Conservation (phyloP, 2,888 invertebrate species). For the Dicyrtomina minuta region DNA sequence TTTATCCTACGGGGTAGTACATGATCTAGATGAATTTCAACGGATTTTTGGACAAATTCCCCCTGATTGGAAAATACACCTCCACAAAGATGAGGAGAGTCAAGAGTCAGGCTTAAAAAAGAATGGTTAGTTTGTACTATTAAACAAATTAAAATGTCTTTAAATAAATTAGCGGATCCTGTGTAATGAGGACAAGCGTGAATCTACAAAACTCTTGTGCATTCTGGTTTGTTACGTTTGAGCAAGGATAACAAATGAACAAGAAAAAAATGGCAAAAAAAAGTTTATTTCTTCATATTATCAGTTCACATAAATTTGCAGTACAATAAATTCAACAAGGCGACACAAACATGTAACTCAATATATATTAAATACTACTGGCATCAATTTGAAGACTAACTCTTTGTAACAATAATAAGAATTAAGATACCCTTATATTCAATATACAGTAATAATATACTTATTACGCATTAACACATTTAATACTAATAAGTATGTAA, state of each 20-base stretch:
- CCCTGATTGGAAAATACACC: neutral
- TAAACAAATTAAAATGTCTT: no score
- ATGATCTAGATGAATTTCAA: conserved; percentile 31
- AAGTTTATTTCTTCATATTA: neutral
- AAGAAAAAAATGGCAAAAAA: conserved; percentile 2
- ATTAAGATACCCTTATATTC: neutral
- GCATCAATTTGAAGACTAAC: neutral
- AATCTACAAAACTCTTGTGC: no score
- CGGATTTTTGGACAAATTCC: conserved; percentile 26
- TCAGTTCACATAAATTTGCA: neutral
- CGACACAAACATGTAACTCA: no score
- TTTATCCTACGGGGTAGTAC: conserved; percentile 1
- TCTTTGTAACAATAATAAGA: neutral
- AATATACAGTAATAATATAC: neutral
- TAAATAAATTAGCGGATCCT: no score
- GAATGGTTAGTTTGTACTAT: no score
- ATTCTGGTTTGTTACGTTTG: no score
- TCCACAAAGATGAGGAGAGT: no score
- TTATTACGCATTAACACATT: no score
- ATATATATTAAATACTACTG: neutral
- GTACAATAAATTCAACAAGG: conserved; percentile 1
- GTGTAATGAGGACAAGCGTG: no score
- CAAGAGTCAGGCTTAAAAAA: no score
- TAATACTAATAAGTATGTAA: no score
- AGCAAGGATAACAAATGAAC: neutral